Percentiles rank a stretch among this genome's conserved stretches.
phyloP scores from a whole-genome alignment of 2,797 vertebrate genomes.

The Sebastes steindachneri region DNA sequence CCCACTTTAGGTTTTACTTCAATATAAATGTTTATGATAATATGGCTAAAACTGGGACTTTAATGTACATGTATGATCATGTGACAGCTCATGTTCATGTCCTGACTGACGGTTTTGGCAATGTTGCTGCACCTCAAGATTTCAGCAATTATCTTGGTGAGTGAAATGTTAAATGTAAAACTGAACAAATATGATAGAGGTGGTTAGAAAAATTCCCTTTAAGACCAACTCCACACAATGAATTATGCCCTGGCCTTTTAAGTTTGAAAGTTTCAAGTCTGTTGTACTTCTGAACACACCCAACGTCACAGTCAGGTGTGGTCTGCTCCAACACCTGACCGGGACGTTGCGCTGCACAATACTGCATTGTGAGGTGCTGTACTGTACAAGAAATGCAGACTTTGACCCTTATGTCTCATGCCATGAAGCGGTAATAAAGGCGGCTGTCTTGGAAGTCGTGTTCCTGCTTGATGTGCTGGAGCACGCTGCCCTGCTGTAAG shows the following conservation, averaged over 20 bases:
- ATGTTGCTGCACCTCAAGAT: neutral
- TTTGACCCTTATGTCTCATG: conserved; percentile 4
- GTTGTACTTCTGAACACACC: neutral
- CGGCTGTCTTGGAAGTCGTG: conserved; percentile 89
- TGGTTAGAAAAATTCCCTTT: conserved; percentile 1
- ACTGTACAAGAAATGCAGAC: neutral
- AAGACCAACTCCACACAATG: neutral
- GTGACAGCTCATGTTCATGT: neutral
- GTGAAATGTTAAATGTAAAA: neutral
- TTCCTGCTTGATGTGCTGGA: conserved; percentile 90
- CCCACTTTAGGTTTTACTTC: neutral
- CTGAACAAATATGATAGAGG: neutral
- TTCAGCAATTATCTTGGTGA: neutral
- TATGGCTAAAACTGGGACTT: neutral
- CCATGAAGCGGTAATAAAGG: conserved; percentile 88
- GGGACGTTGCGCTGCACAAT: neutral
- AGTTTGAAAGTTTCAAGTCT: neutral
- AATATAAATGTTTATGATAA: neutral
- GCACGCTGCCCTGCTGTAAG: conserved; percentile 88
- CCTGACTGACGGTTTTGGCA: neutral
- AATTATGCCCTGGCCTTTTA: neutral
- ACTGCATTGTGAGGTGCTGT: neutral
- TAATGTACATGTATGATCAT: neutral
- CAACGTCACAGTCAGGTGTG: neutral
- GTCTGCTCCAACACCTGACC: neutral